phyloP scores from a whole-genome alignment of 1,140 invertebrate genomes.

The Meteorus sp. region DNA sequence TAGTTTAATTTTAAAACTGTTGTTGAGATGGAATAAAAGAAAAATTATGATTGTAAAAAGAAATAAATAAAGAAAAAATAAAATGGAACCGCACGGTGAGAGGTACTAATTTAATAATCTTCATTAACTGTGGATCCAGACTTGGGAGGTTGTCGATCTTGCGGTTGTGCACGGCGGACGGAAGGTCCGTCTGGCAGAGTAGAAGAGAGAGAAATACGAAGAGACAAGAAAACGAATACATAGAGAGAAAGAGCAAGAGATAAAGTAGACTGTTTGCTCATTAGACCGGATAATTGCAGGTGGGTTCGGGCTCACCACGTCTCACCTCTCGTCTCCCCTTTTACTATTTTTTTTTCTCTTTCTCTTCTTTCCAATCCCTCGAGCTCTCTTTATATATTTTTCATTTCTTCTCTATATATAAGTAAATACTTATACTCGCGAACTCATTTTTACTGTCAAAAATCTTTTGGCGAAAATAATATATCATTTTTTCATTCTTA shows the following conservation, averaged over 20 bases:
- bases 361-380: conserved; percentile 26
- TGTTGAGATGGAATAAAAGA: too few species aligned
- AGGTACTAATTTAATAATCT: conserved; percentile 54
- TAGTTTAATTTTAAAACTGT: too few species aligned
- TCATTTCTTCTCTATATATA: conserved; percentile 17
- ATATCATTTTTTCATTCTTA: too few species aligned
- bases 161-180: conserved; percentile 15
- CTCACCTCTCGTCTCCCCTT: conserved; percentile 35
- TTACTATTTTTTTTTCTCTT: too few species aligned
- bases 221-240: too few species aligned
- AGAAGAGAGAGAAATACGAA: too few species aligned
- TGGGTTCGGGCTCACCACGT: conserved; percentile 41
- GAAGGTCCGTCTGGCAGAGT: too few species aligned
- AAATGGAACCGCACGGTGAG: conserved; percentile 25
- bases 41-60: too few species aligned
- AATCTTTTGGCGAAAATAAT: neutral
- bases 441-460: neutral
- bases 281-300: conserved; percentile 57
- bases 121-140: conserved; percentile 40
- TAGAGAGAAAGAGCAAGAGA: conserved; percentile 11
- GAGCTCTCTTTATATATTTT: neutral
- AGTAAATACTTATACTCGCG: neutral
- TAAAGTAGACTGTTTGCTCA: conserved; percentile 51
- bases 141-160: conserved; percentile 37
- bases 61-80: too few species aligned